Conservation (phyloP, 2,888 invertebrate species). For the Hypomecis punctinalis region DNA sequence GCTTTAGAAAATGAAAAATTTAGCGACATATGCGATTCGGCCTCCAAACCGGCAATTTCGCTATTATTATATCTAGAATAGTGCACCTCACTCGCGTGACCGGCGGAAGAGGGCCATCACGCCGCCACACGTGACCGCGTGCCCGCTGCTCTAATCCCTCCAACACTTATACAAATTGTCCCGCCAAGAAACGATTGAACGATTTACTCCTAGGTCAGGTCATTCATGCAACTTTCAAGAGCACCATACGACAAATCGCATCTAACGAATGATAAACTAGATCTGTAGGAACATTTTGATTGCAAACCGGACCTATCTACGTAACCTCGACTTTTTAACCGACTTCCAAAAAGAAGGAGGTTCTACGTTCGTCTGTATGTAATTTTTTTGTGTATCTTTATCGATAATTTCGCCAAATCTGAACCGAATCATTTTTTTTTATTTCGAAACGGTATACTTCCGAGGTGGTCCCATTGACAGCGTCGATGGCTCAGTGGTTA, state of each 20-base stretch:
- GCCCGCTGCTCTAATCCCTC: slow-evolving; percentile 7
- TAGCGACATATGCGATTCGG: slow-evolving; percentile 47
- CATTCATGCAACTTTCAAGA: slow-evolving; percentile 7
- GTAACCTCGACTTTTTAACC: too few species aligned
- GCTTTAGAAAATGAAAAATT: slow-evolving; percentile 10
- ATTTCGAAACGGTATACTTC: too few species aligned
- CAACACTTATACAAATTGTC: slow-evolving; percentile 23
- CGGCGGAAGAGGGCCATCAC: slow-evolving; percentile 57
- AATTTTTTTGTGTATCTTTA: too few species aligned
- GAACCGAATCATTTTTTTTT: too few species aligned
- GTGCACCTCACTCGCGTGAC: slow-evolving; percentile 48
- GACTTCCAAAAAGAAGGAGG: too few species aligned
- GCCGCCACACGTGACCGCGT: slow-evolving; percentile 37
- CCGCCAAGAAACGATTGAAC: slow-evolving; percentile 16
- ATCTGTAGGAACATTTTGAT: background rate
- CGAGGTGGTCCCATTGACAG: too few species aligned
- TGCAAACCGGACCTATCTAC: background rate
- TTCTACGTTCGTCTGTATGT: too few species aligned
- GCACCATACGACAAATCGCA: background rate
- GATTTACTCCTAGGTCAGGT: slow-evolving; percentile 20
- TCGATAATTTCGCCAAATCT: too few species aligned
- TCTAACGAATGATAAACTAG: background rate
- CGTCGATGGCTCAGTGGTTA: too few species aligned
- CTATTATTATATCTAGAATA: slow-evolving; percentile 48
- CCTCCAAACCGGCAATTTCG: slow-evolving; percentile 49